Evolutionary conservation across 2,888 invertebrate genomes (phyloP).

Genomic region (Periphyllus acericola): DNA sequence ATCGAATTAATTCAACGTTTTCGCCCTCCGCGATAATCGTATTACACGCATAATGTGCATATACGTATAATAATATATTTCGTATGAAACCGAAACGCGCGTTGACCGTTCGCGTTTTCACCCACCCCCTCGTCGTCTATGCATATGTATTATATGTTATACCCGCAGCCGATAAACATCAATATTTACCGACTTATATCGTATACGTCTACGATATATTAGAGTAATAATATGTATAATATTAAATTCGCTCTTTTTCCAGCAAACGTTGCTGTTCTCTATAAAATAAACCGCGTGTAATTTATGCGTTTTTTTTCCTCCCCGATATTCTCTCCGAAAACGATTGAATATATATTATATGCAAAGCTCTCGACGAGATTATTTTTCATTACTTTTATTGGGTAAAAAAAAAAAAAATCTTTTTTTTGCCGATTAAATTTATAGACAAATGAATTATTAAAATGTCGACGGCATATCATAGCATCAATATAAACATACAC

Average conservation of each 20-base stretch:
- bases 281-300: neutral
- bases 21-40: neutral
- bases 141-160: too few species aligned
- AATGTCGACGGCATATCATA: neutral
- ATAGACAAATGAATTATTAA: conserved; percentile 1
- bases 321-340: neutral
- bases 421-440: neutral
- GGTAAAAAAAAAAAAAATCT: neutral
- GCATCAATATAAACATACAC: neutral
- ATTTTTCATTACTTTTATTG: neutral
- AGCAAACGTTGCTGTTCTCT: neutral
- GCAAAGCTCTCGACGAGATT: neutral
- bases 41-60: neutral
- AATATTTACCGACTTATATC: neutral
- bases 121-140: neutral
- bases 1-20: neutral
- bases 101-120: neutral
- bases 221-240: neutral
- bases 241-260: neutral
- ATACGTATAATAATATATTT: too few species aligned
- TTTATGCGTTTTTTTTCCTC: neutral
- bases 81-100: neutral
- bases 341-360: neutral
- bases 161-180: neutral
- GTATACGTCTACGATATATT: neutral